phyloP scores from a whole-genome alignment of 2,797 vertebrate species.

The Apodemus agrarius region DNA sequence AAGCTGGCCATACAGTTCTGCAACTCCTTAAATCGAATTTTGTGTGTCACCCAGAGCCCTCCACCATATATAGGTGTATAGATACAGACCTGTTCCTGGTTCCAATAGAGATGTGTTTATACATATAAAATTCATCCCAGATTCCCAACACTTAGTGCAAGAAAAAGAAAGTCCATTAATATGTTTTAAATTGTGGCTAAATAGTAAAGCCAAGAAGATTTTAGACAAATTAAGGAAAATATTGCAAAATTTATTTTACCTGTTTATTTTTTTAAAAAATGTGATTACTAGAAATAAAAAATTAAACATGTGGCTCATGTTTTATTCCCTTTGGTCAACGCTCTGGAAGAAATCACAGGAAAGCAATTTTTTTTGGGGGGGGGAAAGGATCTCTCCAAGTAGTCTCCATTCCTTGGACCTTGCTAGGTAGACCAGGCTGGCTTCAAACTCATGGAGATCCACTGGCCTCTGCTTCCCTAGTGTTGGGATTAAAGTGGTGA shows the following conservation, averaged over 20 bases:
- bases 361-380: background rate
- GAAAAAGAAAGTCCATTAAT: background rate
- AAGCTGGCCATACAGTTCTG: background rate
- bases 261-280: background rate
- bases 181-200: background rate
- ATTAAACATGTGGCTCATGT: background rate
- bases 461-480: background rate
- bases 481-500: background rate
- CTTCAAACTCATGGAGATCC: background rate
- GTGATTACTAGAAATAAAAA: constrained; percentile 36
- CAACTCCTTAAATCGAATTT: background rate
- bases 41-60: background rate
- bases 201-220: constrained; percentile 18
- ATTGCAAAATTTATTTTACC: constrained; percentile 1
- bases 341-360: background rate
- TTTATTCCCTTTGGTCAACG: constrained; percentile 32
- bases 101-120: background rate
- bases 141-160: background rate
- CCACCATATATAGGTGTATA: background rate
- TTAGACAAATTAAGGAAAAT: constrained; percentile 31
- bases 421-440: background rate
- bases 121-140: background rate
- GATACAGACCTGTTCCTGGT: background rate
- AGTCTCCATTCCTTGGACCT: background rate
- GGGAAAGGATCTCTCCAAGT: background rate